phyloP scores from a whole-genome alignment of 2,888 invertebrate species.

The Xestia rhomboidea region DNA sequence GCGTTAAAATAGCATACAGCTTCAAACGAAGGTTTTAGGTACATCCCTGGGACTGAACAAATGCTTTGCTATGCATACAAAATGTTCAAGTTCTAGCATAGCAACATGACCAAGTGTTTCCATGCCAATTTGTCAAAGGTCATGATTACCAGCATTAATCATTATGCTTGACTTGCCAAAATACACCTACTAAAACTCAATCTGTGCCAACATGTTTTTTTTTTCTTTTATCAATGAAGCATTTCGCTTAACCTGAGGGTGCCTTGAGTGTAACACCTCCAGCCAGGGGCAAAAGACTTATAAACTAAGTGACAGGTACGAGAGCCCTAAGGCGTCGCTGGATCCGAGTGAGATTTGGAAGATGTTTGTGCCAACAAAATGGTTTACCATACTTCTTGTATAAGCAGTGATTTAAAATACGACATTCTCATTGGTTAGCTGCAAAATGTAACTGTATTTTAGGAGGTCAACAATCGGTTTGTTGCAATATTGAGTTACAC shows the following conservation, averaged over 20 bases:
- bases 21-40: background rate
- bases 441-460: background rate
- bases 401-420: background rate
- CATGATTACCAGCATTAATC: conserved; percentile 5
- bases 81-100: background rate
- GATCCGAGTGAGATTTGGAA: too few species aligned
- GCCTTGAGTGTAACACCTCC: too few species aligned
- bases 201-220: background rate
- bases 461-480: too few species aligned
- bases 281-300: too few species aligned
- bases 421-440: background rate
- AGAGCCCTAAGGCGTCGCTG: too few species aligned
- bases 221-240: too few species aligned
- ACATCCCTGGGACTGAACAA: background rate
- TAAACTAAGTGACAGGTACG: too few species aligned
- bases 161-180: conserved; percentile 16
- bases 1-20: background rate
- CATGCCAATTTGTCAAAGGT: background rate
- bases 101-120: background rate
- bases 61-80: background rate
- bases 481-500: too few species aligned
- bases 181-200: background rate
- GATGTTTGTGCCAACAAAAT: conserved; percentile 6
- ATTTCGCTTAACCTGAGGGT: too few species aligned
- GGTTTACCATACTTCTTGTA: background rate